Evolutionary conservation across 2,113 vertebrate genomes (phyloP).

Genomic region (Tupaia chinensis): DNA sequence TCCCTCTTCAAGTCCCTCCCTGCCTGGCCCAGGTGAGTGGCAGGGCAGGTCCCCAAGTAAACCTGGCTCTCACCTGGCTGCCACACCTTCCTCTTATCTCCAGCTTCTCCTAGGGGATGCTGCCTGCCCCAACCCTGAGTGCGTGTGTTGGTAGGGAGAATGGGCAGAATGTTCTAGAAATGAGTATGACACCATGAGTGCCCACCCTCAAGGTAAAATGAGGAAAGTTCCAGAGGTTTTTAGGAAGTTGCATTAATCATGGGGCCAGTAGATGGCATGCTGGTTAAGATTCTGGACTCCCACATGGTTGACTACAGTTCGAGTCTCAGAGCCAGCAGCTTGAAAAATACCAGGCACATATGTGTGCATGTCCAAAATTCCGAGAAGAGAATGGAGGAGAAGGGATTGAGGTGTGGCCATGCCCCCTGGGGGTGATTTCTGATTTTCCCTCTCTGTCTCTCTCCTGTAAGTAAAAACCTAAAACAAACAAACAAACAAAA

Average conservation of each 20-base stretch:
- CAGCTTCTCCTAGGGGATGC: neutral
- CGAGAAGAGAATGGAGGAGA: too few relatives aligned
- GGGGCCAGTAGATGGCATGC: too few relatives aligned
- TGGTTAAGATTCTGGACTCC: too few relatives aligned
- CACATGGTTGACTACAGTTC: too few relatives aligned
- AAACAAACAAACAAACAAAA: too few relatives aligned
- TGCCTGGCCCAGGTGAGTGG: neutral
- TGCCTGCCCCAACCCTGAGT: neutral
- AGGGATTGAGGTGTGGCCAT: too few relatives aligned
- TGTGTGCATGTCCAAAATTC: too few relatives aligned
- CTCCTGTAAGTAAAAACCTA: too few relatives aligned
- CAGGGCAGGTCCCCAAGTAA: constrained; percentile 29
- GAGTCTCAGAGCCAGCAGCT: too few relatives aligned
- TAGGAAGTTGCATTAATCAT: constrained; percentile 38
- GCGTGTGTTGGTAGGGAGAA: rapidly evolving
- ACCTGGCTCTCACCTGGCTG: neutral
- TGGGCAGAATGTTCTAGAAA: neutral
- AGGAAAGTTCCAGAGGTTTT: neutral
- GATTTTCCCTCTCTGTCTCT: too few relatives aligned
- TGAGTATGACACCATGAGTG: neutral
- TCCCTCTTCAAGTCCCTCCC: neutral
- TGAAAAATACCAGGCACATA: too few relatives aligned
- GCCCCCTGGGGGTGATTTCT: too few relatives aligned
- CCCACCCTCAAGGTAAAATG: neutral
- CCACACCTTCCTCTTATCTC: neutral